These are phyloP conservation scores for Pygmarrhopalites habei DNA, from an alignment of 1,140 invertebrate species.

Conservation along the genomic window DNA sequence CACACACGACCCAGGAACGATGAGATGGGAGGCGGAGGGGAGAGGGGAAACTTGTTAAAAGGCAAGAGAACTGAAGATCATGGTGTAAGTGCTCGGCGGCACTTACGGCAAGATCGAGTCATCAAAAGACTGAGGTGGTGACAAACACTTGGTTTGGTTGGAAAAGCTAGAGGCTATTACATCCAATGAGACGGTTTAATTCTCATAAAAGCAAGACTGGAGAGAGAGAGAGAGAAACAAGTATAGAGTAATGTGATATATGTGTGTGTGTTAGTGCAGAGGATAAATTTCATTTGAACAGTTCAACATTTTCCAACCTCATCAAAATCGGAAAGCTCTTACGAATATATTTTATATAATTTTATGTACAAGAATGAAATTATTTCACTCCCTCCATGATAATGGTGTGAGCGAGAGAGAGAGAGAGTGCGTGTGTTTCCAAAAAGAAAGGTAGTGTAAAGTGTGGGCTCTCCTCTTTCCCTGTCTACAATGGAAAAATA, in stretches of 20 bases:
- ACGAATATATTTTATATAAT: no score
- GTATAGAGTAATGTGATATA: not conserved
- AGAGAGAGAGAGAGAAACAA: no score
- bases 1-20: no score
- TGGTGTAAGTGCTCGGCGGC: not conserved
- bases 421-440: no score
- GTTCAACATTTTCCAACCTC: not conserved
- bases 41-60: not conserved
- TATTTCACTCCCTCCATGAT: no score
- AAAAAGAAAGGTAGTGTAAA: no score
- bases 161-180: not conserved
- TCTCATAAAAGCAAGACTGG: not conserved
- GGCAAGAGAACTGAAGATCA: not conserved
- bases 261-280: no score
- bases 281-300: not conserved
- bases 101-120: not conserved
- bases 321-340: not conserved
- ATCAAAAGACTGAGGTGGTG: not conserved
- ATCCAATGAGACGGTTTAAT: slow-evolving; percentile 4
- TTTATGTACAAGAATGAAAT: no score
- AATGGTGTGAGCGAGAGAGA: no score
- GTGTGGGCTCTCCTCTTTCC: no score
- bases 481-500: no score
- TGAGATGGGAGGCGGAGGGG: no score
- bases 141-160: slow-evolving; percentile 1